Evolutionary conservation across 2,113 vertebrate genomes (phyloP).

Genomic region (Scomber japonicus): DNA sequence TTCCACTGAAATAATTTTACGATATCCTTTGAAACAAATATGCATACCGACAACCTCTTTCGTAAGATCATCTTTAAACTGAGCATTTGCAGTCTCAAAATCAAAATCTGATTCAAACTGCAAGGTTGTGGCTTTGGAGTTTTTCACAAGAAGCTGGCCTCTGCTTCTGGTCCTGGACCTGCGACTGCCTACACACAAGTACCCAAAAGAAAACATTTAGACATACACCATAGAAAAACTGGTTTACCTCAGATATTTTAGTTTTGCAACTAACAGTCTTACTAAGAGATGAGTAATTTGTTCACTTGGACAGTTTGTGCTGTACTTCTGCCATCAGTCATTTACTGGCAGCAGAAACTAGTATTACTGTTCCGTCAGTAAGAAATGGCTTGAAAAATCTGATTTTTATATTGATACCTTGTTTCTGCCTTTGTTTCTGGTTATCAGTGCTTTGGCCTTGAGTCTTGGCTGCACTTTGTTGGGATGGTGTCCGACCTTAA

Average conservation of each 20-base stretch:
- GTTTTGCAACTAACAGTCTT: too few species aligned
- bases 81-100: conserved; percentile 97
- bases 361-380: not conserved
- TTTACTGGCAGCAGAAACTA: accelerated
- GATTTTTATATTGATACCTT: conserved; percentile 80
- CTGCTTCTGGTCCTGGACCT: conserved; percentile 92
- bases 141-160: conserved; percentile 91
- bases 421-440: conserved; percentile 90
- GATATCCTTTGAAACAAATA: conserved; percentile 28
- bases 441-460: conserved; percentile 58
- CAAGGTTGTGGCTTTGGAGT: conserved; percentile 89
- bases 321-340: not conserved
- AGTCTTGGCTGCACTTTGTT: conserved; percentile 31
- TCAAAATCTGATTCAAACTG: conserved; percentile 98
- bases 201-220: not conserved
- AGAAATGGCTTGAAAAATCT: not conserved
- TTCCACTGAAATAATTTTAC: not conserved
- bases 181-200: conserved; percentile 86
- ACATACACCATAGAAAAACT: not conserved
- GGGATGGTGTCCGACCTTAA: conserved; percentile 47
- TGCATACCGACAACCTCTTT: conserved; percentile 90
- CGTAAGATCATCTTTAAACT: conserved; percentile 94
- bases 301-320: not conserved
- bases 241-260: not conserved
- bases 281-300: accelerated